Evolutionary conservation across 2,888 invertebrate species (phyloP).

Genomic region (Cataglyphis albicans): DNA sequence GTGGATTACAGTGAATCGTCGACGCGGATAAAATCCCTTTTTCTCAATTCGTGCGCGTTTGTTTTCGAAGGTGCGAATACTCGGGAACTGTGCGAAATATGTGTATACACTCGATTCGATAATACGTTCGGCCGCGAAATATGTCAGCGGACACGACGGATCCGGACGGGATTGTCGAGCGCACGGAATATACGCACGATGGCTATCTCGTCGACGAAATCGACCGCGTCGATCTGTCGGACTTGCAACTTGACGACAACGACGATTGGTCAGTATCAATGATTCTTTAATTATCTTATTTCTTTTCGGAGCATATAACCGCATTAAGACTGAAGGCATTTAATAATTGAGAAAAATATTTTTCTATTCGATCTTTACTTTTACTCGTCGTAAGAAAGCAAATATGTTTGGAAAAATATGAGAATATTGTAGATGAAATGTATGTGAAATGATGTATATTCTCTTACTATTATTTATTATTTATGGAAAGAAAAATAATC

Average conservation of each 20-base stretch:
- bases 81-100: conserved; percentile 64
- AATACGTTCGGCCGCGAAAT: conserved; percentile 60
- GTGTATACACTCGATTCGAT: conserved; percentile 56
- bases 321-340: neutral
- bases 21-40: neutral
- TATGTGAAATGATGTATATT: neutral
- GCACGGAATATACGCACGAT: conserved; percentile 58
- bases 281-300: neutral
- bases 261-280: conserved; percentile 73
- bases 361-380: neutral
- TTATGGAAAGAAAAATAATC: neutral
- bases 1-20: neutral
- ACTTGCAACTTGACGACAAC: conserved; percentile 72
- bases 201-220: conserved; percentile 60
- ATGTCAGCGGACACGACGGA: conserved; percentile 69
- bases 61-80: neutral
- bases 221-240: conserved; percentile 77
- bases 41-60: neutral
- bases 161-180: conserved; percentile 49
- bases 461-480: neutral
- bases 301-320: neutral
- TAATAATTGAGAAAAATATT: neutral
- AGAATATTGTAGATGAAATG: neutral
- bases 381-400: neutral
- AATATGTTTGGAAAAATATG: neutral